Percentiles rank a stretch among this genome's conserved stretches.
Conservation (phyloP, 2,797 vertebrate species). For the Ispidina lecontei region DNA sequence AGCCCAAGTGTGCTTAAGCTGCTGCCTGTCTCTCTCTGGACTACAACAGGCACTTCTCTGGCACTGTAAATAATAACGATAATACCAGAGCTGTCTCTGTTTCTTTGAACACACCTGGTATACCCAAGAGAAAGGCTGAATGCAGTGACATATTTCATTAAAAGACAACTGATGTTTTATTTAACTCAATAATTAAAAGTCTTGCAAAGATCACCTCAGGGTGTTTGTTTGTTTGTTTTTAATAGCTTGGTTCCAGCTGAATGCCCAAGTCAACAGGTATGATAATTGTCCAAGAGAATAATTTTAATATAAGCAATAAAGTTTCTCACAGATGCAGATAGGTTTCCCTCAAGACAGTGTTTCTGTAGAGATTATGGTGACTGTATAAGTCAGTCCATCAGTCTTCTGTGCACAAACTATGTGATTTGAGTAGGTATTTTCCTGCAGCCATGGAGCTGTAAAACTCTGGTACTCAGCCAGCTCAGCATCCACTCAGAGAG, state of each 20-base stretch:
- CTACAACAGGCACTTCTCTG: slow-evolving; percentile 8
- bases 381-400: not conserved
- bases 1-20: not conserved
- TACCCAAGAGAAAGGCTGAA: slow-evolving; percentile 30
- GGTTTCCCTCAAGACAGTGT: slow-evolving; percentile 4
- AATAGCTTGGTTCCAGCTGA: slow-evolving; percentile 32
- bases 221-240: not conserved
- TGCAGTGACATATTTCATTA: slow-evolving; percentile 31
- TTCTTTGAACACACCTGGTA: not conserved
- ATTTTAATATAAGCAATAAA: slow-evolving; percentile 55
- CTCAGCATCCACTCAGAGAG: not conserved
- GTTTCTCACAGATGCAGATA: not conserved
- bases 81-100: slow-evolving; percentile 31
- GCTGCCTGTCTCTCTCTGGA: not conserved
- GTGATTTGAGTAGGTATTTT: not conserved
- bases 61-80: slow-evolving; percentile 20
- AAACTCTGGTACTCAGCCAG: not conserved
- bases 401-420: not conserved
- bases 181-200: slow-evolving; percentile 65
- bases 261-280: slow-evolving; percentile 23
- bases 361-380: slow-evolving; percentile 11
- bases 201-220: slow-evolving; percentile 35
- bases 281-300: slow-evolving; percentile 47
- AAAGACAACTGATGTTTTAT: slow-evolving; percentile 62
- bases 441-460: not conserved